These are phyloP conservation scores for Monopis laevigella DNA, from an alignment of 2,888 invertebrate species.

Conservation along the genomic window DNA sequence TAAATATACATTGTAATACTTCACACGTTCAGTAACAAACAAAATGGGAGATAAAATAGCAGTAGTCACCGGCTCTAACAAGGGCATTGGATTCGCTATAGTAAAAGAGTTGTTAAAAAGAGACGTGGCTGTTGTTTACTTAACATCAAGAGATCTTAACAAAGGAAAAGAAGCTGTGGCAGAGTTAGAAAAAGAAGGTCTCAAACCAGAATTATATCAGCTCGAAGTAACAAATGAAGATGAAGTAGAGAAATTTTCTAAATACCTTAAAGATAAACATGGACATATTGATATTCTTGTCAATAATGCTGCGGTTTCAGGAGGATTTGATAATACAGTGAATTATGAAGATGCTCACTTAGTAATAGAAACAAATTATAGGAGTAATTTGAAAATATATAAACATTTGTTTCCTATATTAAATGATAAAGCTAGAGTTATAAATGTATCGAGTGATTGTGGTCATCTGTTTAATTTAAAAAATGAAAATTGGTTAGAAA, in stretches of 20 bases:
- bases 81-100: slow-evolving; percentile 72
- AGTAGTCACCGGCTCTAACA: slow-evolving; percentile 71
- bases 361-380: slow-evolving; percentile 26
- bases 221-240: slow-evolving; percentile 22
- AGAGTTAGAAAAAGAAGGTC: slow-evolving; percentile 53
- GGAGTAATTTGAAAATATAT: slow-evolving; percentile 23
- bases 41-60: slow-evolving; percentile 30
- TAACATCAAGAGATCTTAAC: slow-evolving; percentile 67
- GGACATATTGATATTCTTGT: slow-evolving; percentile 28
- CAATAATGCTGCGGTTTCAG: slow-evolving; percentile 27
- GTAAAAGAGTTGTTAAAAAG: slow-evolving; percentile 67
- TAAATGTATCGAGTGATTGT: slow-evolving; percentile 26
- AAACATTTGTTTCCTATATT: slow-evolving; percentile 24
- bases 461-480: slow-evolving; percentile 25
- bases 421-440: slow-evolving; percentile 24
- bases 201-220: slow-evolving; percentile 32
- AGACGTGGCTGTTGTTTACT: slow-evolving; percentile 70
- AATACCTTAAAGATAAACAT: slow-evolving; percentile 23
- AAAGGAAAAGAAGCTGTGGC: slow-evolving; percentile 64
- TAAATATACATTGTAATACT: too few species aligned
- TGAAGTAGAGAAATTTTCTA: slow-evolving; percentile 24
- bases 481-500: slow-evolving; percentile 23
- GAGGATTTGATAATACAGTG: slow-evolving; percentile 18
- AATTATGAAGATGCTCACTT: slow-evolving; percentile 25
- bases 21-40: too few species aligned